phyloP scores from a whole-genome alignment of 2,113 vertebrate species.

The Epinephelus lanceolatus region DNA sequence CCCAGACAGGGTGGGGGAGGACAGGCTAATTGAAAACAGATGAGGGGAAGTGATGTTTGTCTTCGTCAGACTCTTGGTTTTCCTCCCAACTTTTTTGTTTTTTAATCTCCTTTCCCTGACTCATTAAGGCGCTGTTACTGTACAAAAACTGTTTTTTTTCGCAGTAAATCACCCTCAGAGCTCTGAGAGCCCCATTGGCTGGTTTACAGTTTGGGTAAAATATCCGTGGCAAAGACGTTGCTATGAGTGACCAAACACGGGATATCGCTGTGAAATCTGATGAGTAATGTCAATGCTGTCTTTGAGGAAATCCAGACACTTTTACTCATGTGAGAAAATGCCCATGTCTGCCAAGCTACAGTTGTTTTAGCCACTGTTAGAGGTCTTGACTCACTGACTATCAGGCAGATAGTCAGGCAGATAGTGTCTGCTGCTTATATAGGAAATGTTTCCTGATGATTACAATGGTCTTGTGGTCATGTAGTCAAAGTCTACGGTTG shows the following conservation, averaged over 20 bases:
- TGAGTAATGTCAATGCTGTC: constrained; percentile 22
- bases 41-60: constrained; percentile 64
- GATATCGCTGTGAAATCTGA: neutral
- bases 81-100: neutral
- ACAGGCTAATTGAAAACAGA: constrained; percentile 76
- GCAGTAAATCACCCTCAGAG: neutral
- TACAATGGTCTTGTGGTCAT: neutral
- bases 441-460: neutral
- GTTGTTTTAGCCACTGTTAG: constrained; percentile 10
- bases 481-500: neutral
- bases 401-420: neutral
- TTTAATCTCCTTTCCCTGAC: constrained; percentile 25
- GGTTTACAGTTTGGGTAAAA: neutral
- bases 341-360: neutral
- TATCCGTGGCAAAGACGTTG: neutral
- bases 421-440: neutral
- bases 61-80: constrained; percentile 63
- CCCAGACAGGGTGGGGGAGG: constrained; percentile 72
- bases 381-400: constrained; percentile 40
- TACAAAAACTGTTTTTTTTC: neutral
- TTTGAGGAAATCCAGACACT: constrained; percentile 41
- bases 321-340: constrained; percentile 52
- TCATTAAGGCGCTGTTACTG: constrained; percentile 26
- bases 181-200: neutral
- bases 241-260: neutral